Percentiles rank a stretch among this genome's conserved stretches.
These are phyloP conservation scores for Herminia tarsipennalis DNA, from an alignment of 2,888 invertebrate species.

Conservation along the genomic window DNA sequence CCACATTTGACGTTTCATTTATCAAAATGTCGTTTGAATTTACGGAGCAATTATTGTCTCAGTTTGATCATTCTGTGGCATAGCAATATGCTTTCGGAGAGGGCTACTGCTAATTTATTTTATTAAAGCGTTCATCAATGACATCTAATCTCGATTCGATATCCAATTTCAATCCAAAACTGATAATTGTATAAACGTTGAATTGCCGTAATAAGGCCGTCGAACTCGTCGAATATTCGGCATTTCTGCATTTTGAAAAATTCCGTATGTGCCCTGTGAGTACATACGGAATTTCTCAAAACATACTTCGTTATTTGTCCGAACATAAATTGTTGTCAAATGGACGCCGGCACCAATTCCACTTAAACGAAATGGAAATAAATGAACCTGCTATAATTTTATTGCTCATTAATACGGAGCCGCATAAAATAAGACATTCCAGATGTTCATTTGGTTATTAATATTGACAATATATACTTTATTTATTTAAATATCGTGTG, in stretches of 20 bases:
- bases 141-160: constrained; percentile 14
- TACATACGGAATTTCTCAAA: no score
- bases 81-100: constrained; percentile 21
- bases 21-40: constrained; percentile 48
- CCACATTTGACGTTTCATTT: constrained; percentile 52
- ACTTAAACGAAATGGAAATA: constrained; percentile 42
- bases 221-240: constrained; percentile 36
- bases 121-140: constrained; percentile 25
- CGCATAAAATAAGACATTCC: constrained; percentile 26
- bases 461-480: neutral
- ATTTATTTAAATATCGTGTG: no score
- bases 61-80: constrained; percentile 18
- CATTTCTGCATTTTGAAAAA: constrained; percentile 36
- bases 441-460: constrained; percentile 2
- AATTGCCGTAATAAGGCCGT: constrained; percentile 44
- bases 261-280: no score
- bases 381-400: constrained; percentile 48
- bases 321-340: constrained; percentile 50
- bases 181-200: constrained; percentile 33
- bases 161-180: constrained; percentile 19
- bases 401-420: constrained; percentile 44
- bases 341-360: constrained; percentile 40
- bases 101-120: constrained; percentile 18
- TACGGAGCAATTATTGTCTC: constrained; percentile 25
- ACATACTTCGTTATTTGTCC: constrained; percentile 42